A percentile compares a stretch with the other conserved stretches of the same genome.
phyloP scores from a whole-genome alignment of 2,888 invertebrate species.

The Hemicrepidius hirtus region DNA sequence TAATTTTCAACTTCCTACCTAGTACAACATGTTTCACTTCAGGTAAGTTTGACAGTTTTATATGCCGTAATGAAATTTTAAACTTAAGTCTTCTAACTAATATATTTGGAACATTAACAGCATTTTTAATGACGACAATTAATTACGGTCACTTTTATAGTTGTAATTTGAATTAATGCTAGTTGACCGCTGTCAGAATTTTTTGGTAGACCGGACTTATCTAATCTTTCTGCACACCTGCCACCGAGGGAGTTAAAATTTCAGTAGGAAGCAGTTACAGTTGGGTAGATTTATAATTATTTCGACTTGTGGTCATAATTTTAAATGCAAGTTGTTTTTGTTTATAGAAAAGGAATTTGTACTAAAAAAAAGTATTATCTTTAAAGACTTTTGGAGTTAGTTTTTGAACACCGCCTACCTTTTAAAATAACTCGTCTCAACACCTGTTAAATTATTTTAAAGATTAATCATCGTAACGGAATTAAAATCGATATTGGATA shows the following conservation, averaged over 20 bases:
- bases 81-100: constrained; percentile 15
- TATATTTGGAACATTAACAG: constrained; percentile 24
- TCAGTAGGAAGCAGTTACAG: constrained; percentile 1
- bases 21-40: constrained; percentile 6
- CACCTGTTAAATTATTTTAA: constrained; percentile 42
- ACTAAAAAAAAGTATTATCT: not conserved
- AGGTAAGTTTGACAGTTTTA: constrained; percentile 42
- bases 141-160: constrained; percentile 44
- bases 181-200: constrained; percentile 40
- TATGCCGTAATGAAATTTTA: constrained; percentile 31
- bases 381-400: not conserved
- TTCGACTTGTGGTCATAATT: constrained; percentile 25
- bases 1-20: constrained; percentile 23
- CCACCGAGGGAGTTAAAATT: constrained; percentile 20
- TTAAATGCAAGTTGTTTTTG: not conserved
- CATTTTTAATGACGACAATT: constrained; percentile 40
- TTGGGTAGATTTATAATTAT: constrained; percentile 16
- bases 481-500: constrained; percentile 43
- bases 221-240: constrained; percentile 44
- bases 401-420: constrained; percentile 5
- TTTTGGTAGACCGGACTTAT: constrained; percentile 26
- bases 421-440: constrained; percentile 15
- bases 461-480: constrained; percentile 38
- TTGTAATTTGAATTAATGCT: constrained; percentile 40
- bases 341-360: too few species aligned